Evolutionary conservation across 2,888 invertebrate species (phyloP).

Genomic region (Microplitis deprimator): DNA sequence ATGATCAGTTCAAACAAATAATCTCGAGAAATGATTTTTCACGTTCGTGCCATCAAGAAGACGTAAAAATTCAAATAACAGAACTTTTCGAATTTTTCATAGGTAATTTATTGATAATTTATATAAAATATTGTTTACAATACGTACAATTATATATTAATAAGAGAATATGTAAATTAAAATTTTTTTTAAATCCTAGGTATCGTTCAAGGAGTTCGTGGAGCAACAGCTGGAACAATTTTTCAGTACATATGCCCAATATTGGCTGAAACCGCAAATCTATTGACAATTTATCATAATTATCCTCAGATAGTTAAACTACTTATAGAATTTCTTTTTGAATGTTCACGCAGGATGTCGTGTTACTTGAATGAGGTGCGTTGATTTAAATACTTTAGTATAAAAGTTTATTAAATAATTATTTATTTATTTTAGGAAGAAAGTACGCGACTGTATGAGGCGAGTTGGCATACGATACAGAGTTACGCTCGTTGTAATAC

Average conservation of each 20-base stretch:
- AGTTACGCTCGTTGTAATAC: slow-evolving; percentile 80
- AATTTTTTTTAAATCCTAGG: slow-evolving; percentile 69
- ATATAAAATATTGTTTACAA: background rate
- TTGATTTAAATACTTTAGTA: slow-evolving; percentile 10
- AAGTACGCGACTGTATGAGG: slow-evolving; percentile 78
- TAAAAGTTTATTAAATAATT: slow-evolving; percentile 32
- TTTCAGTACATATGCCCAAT: slow-evolving; percentile 78
- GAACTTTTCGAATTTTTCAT: slow-evolving; percentile 84
- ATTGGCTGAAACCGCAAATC: slow-evolving; percentile 79
- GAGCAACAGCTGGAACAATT: slow-evolving; percentile 71
- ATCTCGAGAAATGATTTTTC: slow-evolving; percentile 74
- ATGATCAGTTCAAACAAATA: slow-evolving; percentile 74
- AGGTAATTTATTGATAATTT: slow-evolving; percentile 62
- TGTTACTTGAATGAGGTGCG: slow-evolving; percentile 74
- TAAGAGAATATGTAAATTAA: too few relatives aligned
- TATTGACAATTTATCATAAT: slow-evolving; percentile 83
- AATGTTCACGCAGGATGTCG: slow-evolving; percentile 81
- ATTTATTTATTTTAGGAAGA: slow-evolving; percentile 70
- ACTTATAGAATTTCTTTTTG: slow-evolving; percentile 81
- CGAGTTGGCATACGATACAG: slow-evolving; percentile 80
- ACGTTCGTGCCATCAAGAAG: slow-evolving; percentile 75
- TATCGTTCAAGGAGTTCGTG: slow-evolving; percentile 77
- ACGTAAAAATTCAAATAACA: slow-evolving; percentile 79
- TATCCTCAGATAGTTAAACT: slow-evolving; percentile 85
- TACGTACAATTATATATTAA: slow-evolving; percentile 25